Conservation (phyloP, 2,113 vertebrate species). For the Acanthisitta chloris region DNA sequence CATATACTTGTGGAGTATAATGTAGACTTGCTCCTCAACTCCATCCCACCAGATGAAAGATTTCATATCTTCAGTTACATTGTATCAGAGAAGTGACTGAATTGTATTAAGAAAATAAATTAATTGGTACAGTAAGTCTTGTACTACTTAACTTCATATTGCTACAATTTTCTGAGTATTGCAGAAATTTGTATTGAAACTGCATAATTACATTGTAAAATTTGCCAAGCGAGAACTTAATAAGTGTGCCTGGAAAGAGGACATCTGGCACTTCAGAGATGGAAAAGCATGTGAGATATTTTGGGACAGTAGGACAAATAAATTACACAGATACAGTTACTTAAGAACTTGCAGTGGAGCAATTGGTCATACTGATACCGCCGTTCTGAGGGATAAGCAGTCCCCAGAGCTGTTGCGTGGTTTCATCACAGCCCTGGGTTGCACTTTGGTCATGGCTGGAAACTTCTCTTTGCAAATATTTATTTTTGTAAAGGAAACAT, state of each 20-base stretch:
- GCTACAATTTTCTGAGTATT: neutral
- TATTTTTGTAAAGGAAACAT: neutral
- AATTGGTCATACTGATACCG: neutral
- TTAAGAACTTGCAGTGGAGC: neutral
- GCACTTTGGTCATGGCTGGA: neutral
- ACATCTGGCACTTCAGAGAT: neutral
- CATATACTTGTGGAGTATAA: neutral
- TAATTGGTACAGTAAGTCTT: neutral
- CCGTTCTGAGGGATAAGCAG: neutral
- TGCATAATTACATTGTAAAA: neutral
- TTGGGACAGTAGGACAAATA: neutral
- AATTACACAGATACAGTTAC: neutral
- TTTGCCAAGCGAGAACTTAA: slow-evolving; percentile 1
- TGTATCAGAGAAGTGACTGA: neutral
- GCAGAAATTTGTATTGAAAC: neutral
- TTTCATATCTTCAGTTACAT: neutral
- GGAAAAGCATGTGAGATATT: neutral
- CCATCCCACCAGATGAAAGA: neutral
- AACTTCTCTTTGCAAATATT: neutral
- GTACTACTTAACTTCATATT: neutral
- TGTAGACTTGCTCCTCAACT: neutral
- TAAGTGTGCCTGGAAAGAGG: neutral
- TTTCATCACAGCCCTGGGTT: neutral
- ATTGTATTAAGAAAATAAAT: neutral
- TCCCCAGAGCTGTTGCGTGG: neutral